Base-by-base conservation (phyloP, 2,888 invertebrate species). In the Periphyllus acericola region DNA sequence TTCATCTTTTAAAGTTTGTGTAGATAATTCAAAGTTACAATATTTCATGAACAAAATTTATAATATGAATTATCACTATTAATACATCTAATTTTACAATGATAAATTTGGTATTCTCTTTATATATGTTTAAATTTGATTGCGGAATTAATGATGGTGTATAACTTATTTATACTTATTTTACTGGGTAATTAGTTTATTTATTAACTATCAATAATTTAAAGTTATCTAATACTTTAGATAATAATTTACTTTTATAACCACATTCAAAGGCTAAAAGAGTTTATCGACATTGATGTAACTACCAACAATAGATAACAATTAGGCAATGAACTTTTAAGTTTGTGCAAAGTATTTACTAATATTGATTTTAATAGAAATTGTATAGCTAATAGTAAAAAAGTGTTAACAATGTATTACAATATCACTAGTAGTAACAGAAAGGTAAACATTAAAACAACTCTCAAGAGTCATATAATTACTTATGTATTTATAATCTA, bases 331-430 rank as follows among this genome's bases (percentile, higher is more conserved):
- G 36, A 25, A 32, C 40, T 76, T 75, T 75, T 21, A 74, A 55
- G 29, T 36, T 36, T n/a, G 3, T 5, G 14, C 6, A 36, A 40
- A 46, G 17, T 66, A 75, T 29, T 3, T 32, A 66, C 60, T 76
- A 40, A 21, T 83, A 83, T 83, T 83, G 83, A 83, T 83, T 83
- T 83, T 32, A 83, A 83, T 83, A 76, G 83, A 66, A 83, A 83
- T 66, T 60, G 29, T 55, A 55, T 46, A 21, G 21, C 25, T 32
- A 76, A 6, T 21, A 71, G 55, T 66, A 25, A 29, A 55, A 52
- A 83, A 83, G 6, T 34, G 32, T 52, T 82, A 55, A 83, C 83
- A 83, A 84, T 84, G 32, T 52, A 79, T 36, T 36, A 71, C n/a
- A 52, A 52, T 68, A 84, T 84, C 84, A 84, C 84, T 46, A 84